Evolutionary conservation across 2,888 invertebrate species (phyloP).

Genomic region (Elysia crispata): DNA sequence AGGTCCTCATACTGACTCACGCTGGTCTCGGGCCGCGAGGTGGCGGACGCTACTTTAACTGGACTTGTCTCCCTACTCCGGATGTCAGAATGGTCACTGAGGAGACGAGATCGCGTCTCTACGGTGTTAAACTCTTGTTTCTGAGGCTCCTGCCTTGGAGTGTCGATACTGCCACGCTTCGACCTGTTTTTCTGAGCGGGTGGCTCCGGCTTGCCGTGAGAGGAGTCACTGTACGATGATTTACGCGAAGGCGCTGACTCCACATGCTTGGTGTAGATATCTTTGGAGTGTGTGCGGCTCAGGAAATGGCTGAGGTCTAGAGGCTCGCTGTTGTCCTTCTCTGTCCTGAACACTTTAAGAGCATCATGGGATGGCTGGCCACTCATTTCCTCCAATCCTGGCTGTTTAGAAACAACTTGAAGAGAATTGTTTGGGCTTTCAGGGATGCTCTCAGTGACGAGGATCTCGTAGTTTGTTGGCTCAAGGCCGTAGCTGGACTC

Average conservation of each 20-base stretch:
- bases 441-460: neutral
- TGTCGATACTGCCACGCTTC: too few relatives aligned
- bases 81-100: constrained; percentile 39
- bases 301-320: constrained; percentile 1
- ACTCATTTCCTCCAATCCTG: neutral
- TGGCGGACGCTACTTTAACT: too few relatives aligned
- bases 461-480: neutral
- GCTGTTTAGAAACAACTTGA: neutral
- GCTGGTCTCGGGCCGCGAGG: too few relatives aligned
- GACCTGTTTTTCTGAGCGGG: too few relatives aligned
- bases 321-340: neutral
- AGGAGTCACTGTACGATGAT: neutral
- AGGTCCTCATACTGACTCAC: constrained; percentile 46
- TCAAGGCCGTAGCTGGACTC: neutral
- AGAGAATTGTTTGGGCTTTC: neutral
- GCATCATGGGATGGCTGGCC: neutral
- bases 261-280: constrained; percentile 45
- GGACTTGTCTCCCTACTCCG: neutral
- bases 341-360: neutral
- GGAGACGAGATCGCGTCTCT: constrained; percentile 21
- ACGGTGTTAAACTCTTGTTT: too few relatives aligned
- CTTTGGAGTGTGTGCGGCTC: constrained; percentile 40
- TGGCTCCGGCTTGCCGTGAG: too few relatives aligned
- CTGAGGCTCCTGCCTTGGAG: too few relatives aligned
- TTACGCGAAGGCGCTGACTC: constrained; percentile 25